phyloP scores from a whole-genome alignment of 2,888 invertebrate species.

The Oegoconia quadripuncta region DNA sequence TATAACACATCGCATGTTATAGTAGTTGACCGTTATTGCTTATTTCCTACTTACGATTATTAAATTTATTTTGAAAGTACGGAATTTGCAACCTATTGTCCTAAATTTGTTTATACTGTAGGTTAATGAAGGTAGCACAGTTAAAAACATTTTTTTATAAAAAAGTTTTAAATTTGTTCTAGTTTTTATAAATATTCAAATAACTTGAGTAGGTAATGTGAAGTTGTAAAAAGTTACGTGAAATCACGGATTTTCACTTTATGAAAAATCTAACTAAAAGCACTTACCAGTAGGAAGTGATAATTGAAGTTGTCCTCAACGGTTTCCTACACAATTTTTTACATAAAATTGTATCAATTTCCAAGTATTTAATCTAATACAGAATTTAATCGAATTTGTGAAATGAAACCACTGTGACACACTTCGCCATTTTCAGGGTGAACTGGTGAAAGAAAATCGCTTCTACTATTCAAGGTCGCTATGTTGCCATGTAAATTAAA shows the following conservation, averaged over 20 bases:
- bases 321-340: slow-evolving; percentile 20
- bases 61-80: too few species aligned
- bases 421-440: slow-evolving; percentile 57
- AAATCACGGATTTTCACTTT: slow-evolving; percentile 31
- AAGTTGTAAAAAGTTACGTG: slow-evolving; percentile 34
- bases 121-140: too few species aligned
- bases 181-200: slow-evolving; percentile 13
- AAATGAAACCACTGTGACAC: slow-evolving; percentile 47
- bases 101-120: too few species aligned
- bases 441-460: slow-evolving; percentile 16
- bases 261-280: slow-evolving; percentile 8
- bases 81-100: too few species aligned
- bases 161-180: too few species aligned
- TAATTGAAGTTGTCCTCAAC: slow-evolving; percentile 1
- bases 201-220: slow-evolving; percentile 16
- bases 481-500: slow-evolving; percentile 4
- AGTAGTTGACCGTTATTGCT: too few species aligned
- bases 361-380: too few species aligned
- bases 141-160: neutral
- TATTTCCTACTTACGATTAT: too few species aligned
- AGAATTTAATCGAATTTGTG: slow-evolving; percentile 34
- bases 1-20: too few species aligned
- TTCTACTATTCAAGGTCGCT: neutral
- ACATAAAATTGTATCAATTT: slow-evolving; percentile 23
- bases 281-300: slow-evolving; percentile 27